Conservation (phyloP, 2,113 vertebrate species). For the Stegostoma tigrinum region DNA sequence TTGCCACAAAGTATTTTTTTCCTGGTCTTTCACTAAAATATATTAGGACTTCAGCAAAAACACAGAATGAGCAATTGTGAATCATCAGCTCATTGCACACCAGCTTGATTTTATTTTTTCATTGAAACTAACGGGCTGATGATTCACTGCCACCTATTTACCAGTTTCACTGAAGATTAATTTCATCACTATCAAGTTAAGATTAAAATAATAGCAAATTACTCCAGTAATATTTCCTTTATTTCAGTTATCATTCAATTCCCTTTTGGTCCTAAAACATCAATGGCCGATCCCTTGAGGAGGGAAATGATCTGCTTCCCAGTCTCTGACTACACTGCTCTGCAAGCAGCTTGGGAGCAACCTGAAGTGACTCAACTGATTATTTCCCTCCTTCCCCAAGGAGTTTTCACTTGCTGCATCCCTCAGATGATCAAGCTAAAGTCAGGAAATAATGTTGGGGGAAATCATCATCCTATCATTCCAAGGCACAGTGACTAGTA, state of each 20-base stretch:
- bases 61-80: background rate
- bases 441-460: background rate
- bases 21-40: background rate
- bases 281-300: background rate
- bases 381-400: background rate
- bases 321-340: constrained; percentile 5
- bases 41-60: background rate
- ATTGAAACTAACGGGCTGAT: background rate
- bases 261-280: background rate
- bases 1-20: background rate
- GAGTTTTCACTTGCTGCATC: constrained; percentile 22
- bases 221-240: background rate
- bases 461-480: background rate
- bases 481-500: background rate
- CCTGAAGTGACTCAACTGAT: constrained; percentile 25
- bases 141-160: background rate
- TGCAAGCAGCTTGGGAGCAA: constrained; percentile 11
- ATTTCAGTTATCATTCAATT: background rate
- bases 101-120: background rate
- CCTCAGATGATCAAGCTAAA: constrained; percentile 4
- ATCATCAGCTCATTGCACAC: background rate
- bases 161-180: background rate
- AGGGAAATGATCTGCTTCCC: constrained; percentile 9
- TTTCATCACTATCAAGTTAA: background rate
- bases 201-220: background rate